Percentiles rank a stretch among this genome's conserved stretches.
Conservation (phyloP, 1,140 invertebrate species). For the Caenorhabditis inopinata region DNA sequence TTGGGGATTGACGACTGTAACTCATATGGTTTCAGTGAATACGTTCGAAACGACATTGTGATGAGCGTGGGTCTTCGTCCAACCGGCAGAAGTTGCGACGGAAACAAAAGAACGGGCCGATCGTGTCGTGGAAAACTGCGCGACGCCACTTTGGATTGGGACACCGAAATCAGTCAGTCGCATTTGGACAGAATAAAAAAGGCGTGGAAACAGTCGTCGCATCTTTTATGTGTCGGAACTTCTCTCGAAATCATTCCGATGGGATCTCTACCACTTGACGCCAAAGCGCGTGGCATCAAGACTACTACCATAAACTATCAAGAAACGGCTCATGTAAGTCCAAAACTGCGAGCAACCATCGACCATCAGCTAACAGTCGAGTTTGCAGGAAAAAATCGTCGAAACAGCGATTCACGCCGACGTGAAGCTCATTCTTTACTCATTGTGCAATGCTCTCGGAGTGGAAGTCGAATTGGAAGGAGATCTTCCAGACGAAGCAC, state of each 20-base stretch:
- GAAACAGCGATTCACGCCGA: slow-evolving; percentile 3
- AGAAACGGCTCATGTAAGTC: slow-evolving; percentile 84
- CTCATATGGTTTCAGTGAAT: slow-evolving; percentile 55
- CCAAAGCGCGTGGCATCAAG: slow-evolving; percentile 83
- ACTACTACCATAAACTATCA: slow-evolving; percentile 94
- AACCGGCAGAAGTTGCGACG: slow-evolving; percentile 77
- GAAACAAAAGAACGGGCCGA: slow-evolving; percentile 62
- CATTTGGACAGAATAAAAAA: slow-evolving; percentile 16
- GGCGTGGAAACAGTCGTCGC: neutral
- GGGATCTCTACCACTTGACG: slow-evolving; percentile 85
- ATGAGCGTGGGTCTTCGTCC: slow-evolving; percentile 76
- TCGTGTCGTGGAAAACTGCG: slow-evolving; percentile 77
- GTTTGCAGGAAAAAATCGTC: neutral
- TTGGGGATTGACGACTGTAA: too few species aligned
- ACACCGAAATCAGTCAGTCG: neutral
- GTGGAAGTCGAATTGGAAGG: neutral
- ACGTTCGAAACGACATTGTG: slow-evolving; percentile 52
- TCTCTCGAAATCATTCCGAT: slow-evolving; percentile 95
- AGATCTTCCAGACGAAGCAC: neutral
- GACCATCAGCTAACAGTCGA: too few species aligned
- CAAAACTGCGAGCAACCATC: too few species aligned
- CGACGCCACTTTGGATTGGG: slow-evolving; percentile 98
- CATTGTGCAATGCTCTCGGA: neutral
- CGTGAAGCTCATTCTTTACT: slow-evolving; percentile 3
- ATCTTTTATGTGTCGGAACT: slow-evolving; percentile 84